Conservation (phyloP, 2,888 invertebrate species). For the Abscondita cerata region DNA sequence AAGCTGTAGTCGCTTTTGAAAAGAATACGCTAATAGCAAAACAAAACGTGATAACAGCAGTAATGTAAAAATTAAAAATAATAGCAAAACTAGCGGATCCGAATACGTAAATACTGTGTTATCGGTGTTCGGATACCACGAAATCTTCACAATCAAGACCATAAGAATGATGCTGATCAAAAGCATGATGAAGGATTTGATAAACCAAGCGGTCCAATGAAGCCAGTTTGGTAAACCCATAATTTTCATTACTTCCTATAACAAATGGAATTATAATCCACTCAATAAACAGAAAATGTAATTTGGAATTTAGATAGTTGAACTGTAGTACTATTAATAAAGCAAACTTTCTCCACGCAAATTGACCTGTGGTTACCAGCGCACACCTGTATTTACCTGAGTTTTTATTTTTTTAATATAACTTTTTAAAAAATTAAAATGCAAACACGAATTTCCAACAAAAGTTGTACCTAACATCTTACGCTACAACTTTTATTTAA, state of each 20-base stretch:
- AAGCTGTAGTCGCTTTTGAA: slow-evolving; percentile 24
- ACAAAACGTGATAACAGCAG: slow-evolving; percentile 67
- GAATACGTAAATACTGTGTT: slow-evolving; percentile 74
- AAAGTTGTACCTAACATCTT: too few species aligned
- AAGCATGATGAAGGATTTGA: slow-evolving; percentile 73
- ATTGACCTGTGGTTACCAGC: too few species aligned
- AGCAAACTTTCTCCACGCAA: too few species aligned
- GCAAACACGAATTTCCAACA: too few species aligned
- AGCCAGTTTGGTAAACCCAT: slow-evolving; percentile 86
- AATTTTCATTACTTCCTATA: slow-evolving; percentile 87
- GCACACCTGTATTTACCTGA: too few species aligned
- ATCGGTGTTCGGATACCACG: slow-evolving; percentile 51
- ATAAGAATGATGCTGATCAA: slow-evolving; percentile 65
- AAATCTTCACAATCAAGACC: slow-evolving; percentile 60
- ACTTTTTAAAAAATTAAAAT: too few species aligned
- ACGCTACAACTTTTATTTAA: too few species aligned
- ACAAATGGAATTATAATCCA: not conserved
- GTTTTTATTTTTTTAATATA: too few species aligned
- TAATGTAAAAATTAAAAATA: slow-evolving; percentile 76
- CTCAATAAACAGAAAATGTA: not conserved
- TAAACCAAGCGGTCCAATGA: slow-evolving; percentile 87
- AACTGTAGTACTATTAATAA: too few species aligned
- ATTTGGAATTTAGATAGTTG: too few species aligned
- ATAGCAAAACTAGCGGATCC: slow-evolving; percentile 69
- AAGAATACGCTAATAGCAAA: slow-evolving; percentile 12